Evolutionary conservation across 2,888 invertebrate species (phyloP).

Genomic region (Ischnus inquisitorius): DNA sequence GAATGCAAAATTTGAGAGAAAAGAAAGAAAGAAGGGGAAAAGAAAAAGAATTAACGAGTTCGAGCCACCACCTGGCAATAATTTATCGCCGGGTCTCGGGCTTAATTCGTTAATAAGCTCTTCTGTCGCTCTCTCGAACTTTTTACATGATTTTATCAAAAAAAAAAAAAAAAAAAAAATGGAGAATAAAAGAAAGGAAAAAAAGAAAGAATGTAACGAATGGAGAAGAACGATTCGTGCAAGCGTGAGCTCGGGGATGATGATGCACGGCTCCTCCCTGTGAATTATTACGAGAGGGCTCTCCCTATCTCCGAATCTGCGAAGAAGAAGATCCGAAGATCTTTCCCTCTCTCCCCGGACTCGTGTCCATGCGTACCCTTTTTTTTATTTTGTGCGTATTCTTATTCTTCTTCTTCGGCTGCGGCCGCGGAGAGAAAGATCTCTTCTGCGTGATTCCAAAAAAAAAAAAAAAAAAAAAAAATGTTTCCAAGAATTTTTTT

Average conservation of each 20-base stretch:
- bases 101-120: slow-evolving; percentile 79
- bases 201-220: slow-evolving; percentile 41
- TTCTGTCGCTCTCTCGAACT: slow-evolving; percentile 68
- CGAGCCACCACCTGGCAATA: slow-evolving; percentile 74
- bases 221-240: slow-evolving; percentile 61
- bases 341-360: slow-evolving; percentile 41
- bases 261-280: slow-evolving; percentile 76
- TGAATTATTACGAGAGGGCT: slow-evolving; percentile 77
- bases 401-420: slow-evolving; percentile 38
- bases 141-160: slow-evolving; percentile 56
- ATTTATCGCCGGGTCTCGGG: slow-evolving; percentile 78
- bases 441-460: not conserved
- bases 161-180: slow-evolving; percentile 51
- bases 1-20: slow-evolving; percentile 73
- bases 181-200: slow-evolving; percentile 64
- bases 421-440: slow-evolving; percentile 36
- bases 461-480: no score
- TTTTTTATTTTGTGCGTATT: slow-evolving; percentile 33
- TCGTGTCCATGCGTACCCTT: slow-evolving; percentile 46
- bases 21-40: slow-evolving; percentile 69
- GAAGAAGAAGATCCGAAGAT: slow-evolving; percentile 71
- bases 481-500: not conserved
- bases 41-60: slow-evolving; percentile 52
- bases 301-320: slow-evolving; percentile 78
- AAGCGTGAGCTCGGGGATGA: slow-evolving; percentile 68